phyloP scores from a whole-genome alignment of 2,888 invertebrate genomes.

The Sialis fuliginosa region DNA sequence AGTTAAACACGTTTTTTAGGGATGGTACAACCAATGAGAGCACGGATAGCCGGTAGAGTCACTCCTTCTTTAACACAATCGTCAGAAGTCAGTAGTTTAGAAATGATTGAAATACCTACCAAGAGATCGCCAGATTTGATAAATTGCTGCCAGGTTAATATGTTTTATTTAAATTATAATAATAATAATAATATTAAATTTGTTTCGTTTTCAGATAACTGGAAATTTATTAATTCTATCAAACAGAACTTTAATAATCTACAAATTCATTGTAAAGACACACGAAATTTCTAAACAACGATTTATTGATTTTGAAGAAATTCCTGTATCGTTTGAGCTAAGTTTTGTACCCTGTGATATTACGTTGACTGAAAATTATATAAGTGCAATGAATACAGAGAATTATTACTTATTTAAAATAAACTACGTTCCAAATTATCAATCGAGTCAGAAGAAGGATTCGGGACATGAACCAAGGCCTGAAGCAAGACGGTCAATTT shows the following conservation, averaged over 20 bases:
- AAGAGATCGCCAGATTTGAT: constrained; percentile 37
- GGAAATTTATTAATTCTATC: constrained; percentile 26
- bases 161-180: background rate
- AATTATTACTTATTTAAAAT: constrained; percentile 41
- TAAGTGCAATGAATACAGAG: constrained; percentile 40
- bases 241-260: constrained; percentile 27
- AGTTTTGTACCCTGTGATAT: constrained; percentile 40
- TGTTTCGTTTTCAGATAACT: constrained; percentile 17
- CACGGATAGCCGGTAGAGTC: constrained; percentile 55
- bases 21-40: constrained; percentile 38
- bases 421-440: background rate
- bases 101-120: constrained; percentile 58
- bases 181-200: background rate
- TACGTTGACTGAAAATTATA: constrained; percentile 46
- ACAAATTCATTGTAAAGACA: constrained; percentile 42
- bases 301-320: constrained; percentile 51
- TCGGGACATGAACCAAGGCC: background rate
- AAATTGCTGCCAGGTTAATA: constrained; percentile 38
- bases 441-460: background rate
- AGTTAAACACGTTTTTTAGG: constrained; percentile 4
- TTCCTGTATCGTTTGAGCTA: constrained; percentile 43
- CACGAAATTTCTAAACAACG: constrained; percentile 48
- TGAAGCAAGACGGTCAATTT: background rate
- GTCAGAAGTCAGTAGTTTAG: constrained; percentile 34
- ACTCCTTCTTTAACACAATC: constrained; percentile 49